Conservation (phyloP, 2,797 vertebrate species). For the Cetoscarus ocellatus region DNA sequence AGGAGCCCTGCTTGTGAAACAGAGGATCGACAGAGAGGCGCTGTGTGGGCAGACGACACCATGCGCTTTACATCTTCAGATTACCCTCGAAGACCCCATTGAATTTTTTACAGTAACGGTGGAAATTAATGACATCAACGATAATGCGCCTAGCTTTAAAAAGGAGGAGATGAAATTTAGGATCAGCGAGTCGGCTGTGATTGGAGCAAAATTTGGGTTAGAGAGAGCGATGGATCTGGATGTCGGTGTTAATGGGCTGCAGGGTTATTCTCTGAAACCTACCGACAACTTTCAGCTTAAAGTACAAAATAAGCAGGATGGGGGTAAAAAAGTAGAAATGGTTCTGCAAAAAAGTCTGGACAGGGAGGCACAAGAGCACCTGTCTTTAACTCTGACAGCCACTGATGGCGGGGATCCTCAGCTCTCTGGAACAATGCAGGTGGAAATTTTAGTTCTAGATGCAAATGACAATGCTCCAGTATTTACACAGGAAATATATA, state of each 20-base stretch:
- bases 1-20: slow-evolving; percentile 85
- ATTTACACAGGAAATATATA: slow-evolving; percentile 71
- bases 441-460: slow-evolving; percentile 78
- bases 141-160: slow-evolving; percentile 69
- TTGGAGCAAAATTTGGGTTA: slow-evolving; percentile 77
- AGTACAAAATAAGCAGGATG: slow-evolving; percentile 61
- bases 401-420: slow-evolving; percentile 80
- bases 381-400: slow-evolving; percentile 78
- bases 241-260: slow-evolving; percentile 77
- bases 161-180: slow-evolving; percentile 59
- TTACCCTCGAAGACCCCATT: slow-evolving; percentile 87
- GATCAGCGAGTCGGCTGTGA: slow-evolving; percentile 77
- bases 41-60: slow-evolving; percentile 84
- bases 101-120: slow-evolving; percentile 82
- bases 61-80: slow-evolving; percentile 87
- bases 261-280: slow-evolving; percentile 73
- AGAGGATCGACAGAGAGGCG: slow-evolving; percentile 88
- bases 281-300: slow-evolving; percentile 73
- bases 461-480: slow-evolving; percentile 82
- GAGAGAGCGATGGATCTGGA: slow-evolving; percentile 81
- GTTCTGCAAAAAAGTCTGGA: slow-evolving; percentile 78
- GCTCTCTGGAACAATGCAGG: slow-evolving; percentile 76
- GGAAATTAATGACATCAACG: slow-evolving; percentile 78
- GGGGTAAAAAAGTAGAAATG: slow-evolving; percentile 75
- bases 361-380: slow-evolving; percentile 70